phyloP scores from a whole-genome alignment of 2,113 vertebrate genomes.

The Ascaphus truei region DNA sequence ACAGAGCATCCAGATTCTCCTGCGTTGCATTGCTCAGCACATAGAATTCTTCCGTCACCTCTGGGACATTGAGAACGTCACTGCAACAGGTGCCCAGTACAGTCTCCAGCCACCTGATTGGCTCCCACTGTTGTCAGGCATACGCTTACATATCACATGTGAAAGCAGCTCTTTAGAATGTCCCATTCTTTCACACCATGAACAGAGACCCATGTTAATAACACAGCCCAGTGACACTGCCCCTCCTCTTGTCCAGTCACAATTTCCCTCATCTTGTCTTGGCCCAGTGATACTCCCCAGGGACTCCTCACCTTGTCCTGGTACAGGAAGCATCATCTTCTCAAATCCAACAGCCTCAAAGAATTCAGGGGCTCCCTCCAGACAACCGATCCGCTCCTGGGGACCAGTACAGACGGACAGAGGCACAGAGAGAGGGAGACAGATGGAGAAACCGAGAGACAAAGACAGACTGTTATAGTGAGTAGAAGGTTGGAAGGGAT shows the following conservation, averaged over 20 bases:
- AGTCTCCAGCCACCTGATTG: no score
- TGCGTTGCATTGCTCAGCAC: conserved; percentile 67
- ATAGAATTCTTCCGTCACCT: conserved; percentile 76
- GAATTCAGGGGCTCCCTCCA: conserved; percentile 82
- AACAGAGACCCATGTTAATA: no score
- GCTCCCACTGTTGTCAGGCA: no score
- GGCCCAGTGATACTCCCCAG: no score
- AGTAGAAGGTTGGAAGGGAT: no score
- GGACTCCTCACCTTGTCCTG: conserved; percentile 72
- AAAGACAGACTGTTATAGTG: neutral
- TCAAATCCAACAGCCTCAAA: conserved; percentile 84
- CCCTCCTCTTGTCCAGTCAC: no score
- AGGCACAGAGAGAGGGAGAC: neutral
- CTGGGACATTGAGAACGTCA: conserved; percentile 45
- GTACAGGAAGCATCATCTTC: conserved; percentile 60
- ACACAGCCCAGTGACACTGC: no score
- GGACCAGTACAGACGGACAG: neutral
- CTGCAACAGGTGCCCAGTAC: no score
- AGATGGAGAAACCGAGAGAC: neutral
- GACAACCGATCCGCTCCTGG: conserved; percentile 79
- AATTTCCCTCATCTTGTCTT: no score
- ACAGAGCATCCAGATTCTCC: conserved; percentile 64
- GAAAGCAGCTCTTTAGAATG: no score
- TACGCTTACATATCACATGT: no score
- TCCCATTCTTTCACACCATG: no score